Base-by-base conservation (phyloP, 2,888 invertebrate genomes). In the Blomia tropicalis region DNA sequence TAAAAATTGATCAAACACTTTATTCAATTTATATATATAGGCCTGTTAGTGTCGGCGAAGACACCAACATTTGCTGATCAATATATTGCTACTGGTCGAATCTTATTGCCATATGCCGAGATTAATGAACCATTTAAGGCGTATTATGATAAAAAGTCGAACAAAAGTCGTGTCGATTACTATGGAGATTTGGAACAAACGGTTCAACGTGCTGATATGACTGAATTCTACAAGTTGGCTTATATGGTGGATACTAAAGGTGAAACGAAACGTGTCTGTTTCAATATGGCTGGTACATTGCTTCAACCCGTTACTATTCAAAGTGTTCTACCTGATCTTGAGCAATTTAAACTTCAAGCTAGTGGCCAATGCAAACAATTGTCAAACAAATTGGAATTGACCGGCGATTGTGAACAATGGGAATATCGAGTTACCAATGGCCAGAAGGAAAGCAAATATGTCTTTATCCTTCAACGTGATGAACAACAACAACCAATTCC, bases 61-160 rank as follows among this genome's bases (percentile, higher is more conserved):
- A 36, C 59, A 2, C 36, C 60, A 7, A 44, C 43, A 1, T 69
- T 68, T 43, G 58, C 31, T n/a, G 64, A 62, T 11, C 63, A 63
- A 14, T 68, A 67, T 58, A 54, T 36, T 19, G 64, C 65, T 1
- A 60, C 53, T 31, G 68, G 69, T 29, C 23, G 65, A 2, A 75
- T 93, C 29, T 81, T 80, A 68, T 87, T 95, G 67, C 93, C 95
- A 0, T 95, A 92, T 76, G 92, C 92, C 0, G 93, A 93, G 76
- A 82, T 95, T 58, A 79, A 80, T 27, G 93, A 95, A 73, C 91
- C 92, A 0, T 91, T 95, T 72, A 83, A 81, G 70, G 87, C 86
- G 17, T 92, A 87, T 84, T 90, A 79, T 69, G 90, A 93, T 76
- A 79, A 76, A 30, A 77, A 78, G 3, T 80, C 81, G 60, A 82